These are phyloP conservation scores for Lasioglossum pauxillum DNA, from an alignment of 2,888 invertebrate genomes.

Conservation along the genomic window DNA sequence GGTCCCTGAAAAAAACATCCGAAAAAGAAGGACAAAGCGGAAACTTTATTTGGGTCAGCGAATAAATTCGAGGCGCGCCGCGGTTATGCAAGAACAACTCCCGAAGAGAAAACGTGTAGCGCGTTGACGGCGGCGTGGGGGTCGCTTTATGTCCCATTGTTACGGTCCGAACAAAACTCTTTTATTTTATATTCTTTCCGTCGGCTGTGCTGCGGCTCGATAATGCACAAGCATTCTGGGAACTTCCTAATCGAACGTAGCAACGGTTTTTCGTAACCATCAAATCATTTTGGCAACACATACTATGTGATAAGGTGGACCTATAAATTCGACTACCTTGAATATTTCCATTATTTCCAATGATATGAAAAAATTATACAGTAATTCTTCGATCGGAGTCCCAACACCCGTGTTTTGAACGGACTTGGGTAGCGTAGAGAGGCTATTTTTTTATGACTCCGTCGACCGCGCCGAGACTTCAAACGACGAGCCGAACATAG, in stretches of 20 bases:
- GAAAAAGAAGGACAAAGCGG: not conserved
- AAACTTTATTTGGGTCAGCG: slow-evolving; percentile 42
- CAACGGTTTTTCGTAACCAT: not conserved
- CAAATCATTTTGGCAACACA: not conserved
- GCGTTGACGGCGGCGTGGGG: not conserved
- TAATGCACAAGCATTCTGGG: not conserved
- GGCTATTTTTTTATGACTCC: too few species aligned
- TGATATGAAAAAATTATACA: too few species aligned
- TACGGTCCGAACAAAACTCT: not conserved
- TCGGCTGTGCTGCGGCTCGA: not conserved
- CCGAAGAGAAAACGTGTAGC: not conserved
- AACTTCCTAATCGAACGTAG: not conserved
- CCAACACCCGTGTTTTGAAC: too few species aligned
- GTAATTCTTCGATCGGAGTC: too few species aligned
- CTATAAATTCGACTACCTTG: too few species aligned
- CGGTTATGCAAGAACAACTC: slow-evolving; percentile 31
- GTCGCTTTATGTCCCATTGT: slow-evolving; percentile 11
- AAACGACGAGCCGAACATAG: too few species aligned
- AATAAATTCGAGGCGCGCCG: slow-evolving; percentile 33
- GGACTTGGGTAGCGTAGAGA: too few species aligned
- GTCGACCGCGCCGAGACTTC: too few species aligned
- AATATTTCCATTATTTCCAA: too few species aligned
- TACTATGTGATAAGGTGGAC: too few species aligned
- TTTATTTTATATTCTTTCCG: slow-evolving; percentile 6
- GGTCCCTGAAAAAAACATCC: not conserved